These are phyloP conservation scores for Jordanella pulchra DNA, from an alignment of 2,797 vertebrate species.

Conservation along the genomic window DNA sequence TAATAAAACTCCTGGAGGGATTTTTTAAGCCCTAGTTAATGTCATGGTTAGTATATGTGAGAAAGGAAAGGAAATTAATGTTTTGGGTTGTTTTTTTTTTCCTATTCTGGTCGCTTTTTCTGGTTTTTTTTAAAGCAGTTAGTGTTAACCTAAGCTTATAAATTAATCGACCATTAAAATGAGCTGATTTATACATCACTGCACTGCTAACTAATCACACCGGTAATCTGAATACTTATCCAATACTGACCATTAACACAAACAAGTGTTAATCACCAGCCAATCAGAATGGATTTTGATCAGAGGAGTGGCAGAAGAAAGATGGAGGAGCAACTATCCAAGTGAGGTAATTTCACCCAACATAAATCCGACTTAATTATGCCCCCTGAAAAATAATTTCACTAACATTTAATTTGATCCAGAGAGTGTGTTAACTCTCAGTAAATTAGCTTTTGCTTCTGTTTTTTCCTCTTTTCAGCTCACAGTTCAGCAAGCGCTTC, in stretches of 20 bases:
- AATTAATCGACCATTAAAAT: conserved; percentile 8
- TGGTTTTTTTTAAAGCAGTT: conserved; percentile 7
- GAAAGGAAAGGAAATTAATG: conserved; percentile 38
- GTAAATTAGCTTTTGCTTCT: conserved; percentile 36
- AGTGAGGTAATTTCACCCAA: conserved; percentile 72
- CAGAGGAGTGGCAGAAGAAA: conserved; percentile 69
- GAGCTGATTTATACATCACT: conserved; percentile 16
- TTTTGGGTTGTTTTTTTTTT: conserved; percentile 31
- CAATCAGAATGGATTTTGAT: conserved; percentile 76
- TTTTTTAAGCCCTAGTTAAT: conserved; percentile 15
- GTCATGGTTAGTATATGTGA: conserved; percentile 40
- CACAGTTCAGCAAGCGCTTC: conserved; percentile 48
- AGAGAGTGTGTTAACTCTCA: conserved; percentile 19
- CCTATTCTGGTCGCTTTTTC: conserved; percentile 23
- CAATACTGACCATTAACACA: conserved; percentile 69
- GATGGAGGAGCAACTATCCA: conserved; percentile 65
- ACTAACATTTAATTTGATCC: conserved; percentile 44
- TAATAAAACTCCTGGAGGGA: conserved; percentile 35
- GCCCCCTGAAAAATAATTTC: conserved; percentile 38
- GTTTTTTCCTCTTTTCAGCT: conserved; percentile 35
- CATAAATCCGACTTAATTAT: conserved; percentile 54
- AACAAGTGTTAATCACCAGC: conserved; percentile 74
- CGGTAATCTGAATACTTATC: conserved; percentile 51
- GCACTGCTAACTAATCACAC: conserved; percentile 39
- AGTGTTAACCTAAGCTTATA: conserved; percentile 8